These are phyloP conservation scores for Athalia circularis DNA, from an alignment of 2,888 invertebrate species.

Conservation along the genomic window DNA sequence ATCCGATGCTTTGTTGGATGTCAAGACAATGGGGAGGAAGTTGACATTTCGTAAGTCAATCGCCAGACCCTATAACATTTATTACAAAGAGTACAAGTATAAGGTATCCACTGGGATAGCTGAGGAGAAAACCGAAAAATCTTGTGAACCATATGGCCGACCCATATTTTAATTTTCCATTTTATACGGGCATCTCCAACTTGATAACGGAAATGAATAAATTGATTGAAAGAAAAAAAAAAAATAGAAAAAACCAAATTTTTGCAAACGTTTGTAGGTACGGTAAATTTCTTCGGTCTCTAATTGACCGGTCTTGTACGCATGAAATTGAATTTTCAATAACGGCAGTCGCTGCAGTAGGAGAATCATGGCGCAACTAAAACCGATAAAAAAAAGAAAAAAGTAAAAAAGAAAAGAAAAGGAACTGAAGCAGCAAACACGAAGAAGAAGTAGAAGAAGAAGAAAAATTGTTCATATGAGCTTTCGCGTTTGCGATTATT, in stretches of 20 bases:
- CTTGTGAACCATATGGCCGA: neutral
- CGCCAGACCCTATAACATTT: slow-evolving; percentile 46
- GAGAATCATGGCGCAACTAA: too few relatives aligned
- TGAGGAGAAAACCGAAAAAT: slow-evolving; percentile 8
- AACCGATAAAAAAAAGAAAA: too few relatives aligned
- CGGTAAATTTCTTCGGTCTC: too few relatives aligned
- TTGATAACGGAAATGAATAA: too few relatives aligned
- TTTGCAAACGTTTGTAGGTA: too few relatives aligned
- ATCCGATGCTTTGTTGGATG: slow-evolving; percentile 38
- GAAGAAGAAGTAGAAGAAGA: neutral
- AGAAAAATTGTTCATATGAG: neutral
- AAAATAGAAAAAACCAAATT: too few relatives aligned
- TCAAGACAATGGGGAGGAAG: slow-evolving; percentile 47
- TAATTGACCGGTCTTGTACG: too few relatives aligned
- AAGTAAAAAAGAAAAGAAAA: too few relatives aligned
- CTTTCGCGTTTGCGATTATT: neutral
- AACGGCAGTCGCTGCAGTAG: too few relatives aligned
- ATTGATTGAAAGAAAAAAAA: too few relatives aligned
- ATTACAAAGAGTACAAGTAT: slow-evolving; percentile 41
- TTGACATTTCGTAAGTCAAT: slow-evolving; percentile 48
- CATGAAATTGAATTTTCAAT: too few relatives aligned
- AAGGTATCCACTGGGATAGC: slow-evolving; percentile 4
- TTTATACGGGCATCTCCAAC: too few relatives aligned
- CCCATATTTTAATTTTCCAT: neutral
- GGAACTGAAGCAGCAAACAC: neutral